Percentiles rank a stretch among this genome's conserved stretches.
These are phyloP conservation scores for Sarcophilus harrisii DNA, from an alignment of 2,797 vertebrate species.

Conservation along the genomic window DNA sequence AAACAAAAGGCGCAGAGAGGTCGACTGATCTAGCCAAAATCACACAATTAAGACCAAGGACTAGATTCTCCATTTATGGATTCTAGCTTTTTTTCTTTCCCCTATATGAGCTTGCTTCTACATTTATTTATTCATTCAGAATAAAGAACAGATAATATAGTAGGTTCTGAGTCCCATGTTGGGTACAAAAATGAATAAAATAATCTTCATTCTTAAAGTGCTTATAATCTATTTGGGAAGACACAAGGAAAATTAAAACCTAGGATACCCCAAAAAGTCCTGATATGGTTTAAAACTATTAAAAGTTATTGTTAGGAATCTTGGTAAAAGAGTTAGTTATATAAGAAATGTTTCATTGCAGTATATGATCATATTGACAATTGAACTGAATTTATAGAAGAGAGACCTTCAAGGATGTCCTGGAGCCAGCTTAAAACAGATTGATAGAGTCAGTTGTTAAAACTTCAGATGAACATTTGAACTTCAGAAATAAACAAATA, in stretches of 20 bases:
- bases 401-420: background rate
- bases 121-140: background rate
- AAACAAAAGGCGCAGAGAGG: background rate
- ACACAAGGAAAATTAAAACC: background rate
- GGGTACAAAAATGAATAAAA: background rate
- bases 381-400: background rate
- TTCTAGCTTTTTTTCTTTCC: background rate
- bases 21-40: background rate
- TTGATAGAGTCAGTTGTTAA: background rate
- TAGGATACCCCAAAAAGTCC: background rate
- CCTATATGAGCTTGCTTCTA: background rate
- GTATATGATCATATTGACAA: background rate
- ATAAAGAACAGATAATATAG: background rate
- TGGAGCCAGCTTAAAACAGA: background rate
- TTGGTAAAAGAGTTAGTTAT: background rate
- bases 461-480: background rate
- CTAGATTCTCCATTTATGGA: background rate
- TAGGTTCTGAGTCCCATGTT: background rate
- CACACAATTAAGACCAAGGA: background rate
- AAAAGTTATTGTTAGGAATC: background rate
- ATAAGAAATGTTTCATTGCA: background rate
- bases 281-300: background rate
- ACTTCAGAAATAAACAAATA: background rate
- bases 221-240: background rate
- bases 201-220: background rate